Percentiles rank a stretch among this genome's conserved stretches.
Conservation (phyloP, 2,797 vertebrate genomes). For the Serranus cabrilla region DNA sequence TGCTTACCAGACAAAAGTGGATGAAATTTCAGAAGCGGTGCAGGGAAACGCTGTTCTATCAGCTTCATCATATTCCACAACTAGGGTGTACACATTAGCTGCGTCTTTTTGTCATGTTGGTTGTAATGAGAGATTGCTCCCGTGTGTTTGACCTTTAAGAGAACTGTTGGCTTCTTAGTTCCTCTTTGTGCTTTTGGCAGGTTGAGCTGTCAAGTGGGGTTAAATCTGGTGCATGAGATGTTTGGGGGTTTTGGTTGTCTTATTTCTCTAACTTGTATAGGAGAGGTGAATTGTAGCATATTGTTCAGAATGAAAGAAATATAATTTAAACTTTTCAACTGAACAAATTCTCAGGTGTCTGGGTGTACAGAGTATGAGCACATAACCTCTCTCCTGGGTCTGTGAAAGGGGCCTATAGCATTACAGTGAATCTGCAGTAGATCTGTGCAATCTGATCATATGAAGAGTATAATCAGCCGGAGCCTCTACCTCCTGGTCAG, state of each 20-base stretch:
- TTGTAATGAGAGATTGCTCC: constrained; percentile 18
- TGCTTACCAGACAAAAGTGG: constrained; percentile 37
- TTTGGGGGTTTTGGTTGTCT: too few species aligned
- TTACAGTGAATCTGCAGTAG: neutral
- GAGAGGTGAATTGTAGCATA: too few species aligned
- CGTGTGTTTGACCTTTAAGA: constrained; percentile 1
- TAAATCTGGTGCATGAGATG: neutral
- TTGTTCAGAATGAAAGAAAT: too few species aligned
- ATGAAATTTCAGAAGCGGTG: constrained; percentile 53
- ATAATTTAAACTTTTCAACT: neutral
- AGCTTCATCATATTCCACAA: constrained; percentile 34
- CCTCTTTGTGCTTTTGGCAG: neutral
- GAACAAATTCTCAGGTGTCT: neutral
- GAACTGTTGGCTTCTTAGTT: neutral
- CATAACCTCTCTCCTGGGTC: neutral
- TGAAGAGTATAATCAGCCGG: neutral
- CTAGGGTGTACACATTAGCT: constrained; percentile 15
- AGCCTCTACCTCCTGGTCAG: neutral
- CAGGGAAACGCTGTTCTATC: neutral
- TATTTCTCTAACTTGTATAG: too few species aligned
- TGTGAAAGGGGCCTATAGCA: neutral
- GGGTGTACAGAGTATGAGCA: neutral
- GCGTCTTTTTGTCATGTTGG: neutral
- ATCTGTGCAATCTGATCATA: neutral
- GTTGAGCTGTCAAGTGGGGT: neutral